Percentiles rank a stretch among this genome's conserved stretches.
phyloP scores from a whole-genome alignment of 2,113 vertebrate genomes.

The Thalassarche chlororhynchos region DNA sequence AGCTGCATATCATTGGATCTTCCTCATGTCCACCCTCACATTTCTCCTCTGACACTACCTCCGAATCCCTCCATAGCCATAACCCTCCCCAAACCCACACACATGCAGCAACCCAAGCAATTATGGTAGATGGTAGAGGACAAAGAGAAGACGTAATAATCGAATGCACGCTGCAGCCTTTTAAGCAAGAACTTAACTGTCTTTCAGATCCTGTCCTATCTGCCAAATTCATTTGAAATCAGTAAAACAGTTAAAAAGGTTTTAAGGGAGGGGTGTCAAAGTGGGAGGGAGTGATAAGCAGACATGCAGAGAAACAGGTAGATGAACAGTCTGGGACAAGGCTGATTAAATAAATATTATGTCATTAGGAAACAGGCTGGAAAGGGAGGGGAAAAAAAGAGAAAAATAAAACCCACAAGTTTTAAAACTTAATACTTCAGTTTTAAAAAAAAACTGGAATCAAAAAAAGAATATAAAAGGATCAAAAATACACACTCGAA shows the following conservation, averaged over 20 bases:
- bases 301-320: neutral
- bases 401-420: neutral
- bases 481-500: neutral
- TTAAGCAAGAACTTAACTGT: neutral
- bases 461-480: neutral
- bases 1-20: neutral
- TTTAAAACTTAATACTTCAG: neutral
- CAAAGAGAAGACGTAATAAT: neutral
- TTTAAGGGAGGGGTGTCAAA: neutral
- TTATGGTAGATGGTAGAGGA: neutral
- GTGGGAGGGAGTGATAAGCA: neutral
- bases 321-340: neutral
- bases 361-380: neutral
- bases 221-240: neutral
- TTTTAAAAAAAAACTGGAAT: neutral
- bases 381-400: neutral
- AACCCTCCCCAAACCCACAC: neutral
- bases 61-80: neutral
- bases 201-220: neutral
- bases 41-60: neutral
- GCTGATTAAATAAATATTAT: neutral
- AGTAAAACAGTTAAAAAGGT: neutral
- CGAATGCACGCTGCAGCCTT: rapidly evolving
- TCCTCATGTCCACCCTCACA: neutral
- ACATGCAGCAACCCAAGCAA: neutral